A percentile compares a stretch with the other conserved stretches of the same genome.
These are phyloP conservation scores for Oryzias dopingdopingensis DNA, from an alignment of 2,797 vertebrate genomes.

Conservation along the genomic window DNA sequence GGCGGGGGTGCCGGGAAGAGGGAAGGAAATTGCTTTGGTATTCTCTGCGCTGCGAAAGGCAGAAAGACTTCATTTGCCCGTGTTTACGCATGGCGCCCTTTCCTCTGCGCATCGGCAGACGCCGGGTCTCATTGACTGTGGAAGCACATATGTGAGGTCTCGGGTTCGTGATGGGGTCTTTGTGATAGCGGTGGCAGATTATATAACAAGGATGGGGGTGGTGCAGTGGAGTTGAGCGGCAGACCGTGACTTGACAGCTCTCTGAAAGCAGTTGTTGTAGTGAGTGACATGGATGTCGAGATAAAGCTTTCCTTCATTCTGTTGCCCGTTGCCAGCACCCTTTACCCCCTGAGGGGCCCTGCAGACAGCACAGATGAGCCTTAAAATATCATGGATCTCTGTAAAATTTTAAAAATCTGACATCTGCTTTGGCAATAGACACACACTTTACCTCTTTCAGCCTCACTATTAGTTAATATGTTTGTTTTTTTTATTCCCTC, in stretches of 20 bases:
- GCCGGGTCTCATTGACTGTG: constrained; percentile 36
- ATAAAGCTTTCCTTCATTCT: constrained; percentile 67
- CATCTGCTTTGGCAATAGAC: constrained; percentile 36
- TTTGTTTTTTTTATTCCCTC: constrained; percentile 1
- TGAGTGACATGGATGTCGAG: constrained; percentile 66
- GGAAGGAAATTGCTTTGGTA: constrained; percentile 70
- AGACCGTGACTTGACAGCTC: constrained; percentile 61
- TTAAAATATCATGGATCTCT: constrained; percentile 37
- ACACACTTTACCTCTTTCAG: background rate
- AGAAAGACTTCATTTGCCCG: constrained; percentile 42
- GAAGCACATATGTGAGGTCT: constrained; percentile 21
- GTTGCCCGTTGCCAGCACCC: constrained; percentile 18
- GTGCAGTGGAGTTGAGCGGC: constrained; percentile 35
- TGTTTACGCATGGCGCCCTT: constrained; percentile 37
- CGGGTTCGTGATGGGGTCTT: constrained; percentile 45
- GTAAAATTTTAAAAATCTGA: constrained; percentile 33
- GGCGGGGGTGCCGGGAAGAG: constrained; percentile 52
- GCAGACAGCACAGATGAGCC: constrained; percentile 42
- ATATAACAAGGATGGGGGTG: constrained; percentile 38
- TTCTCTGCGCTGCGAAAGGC: constrained; percentile 55
- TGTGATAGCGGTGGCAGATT: constrained; percentile 62
- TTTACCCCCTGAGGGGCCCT: constrained; percentile 34
- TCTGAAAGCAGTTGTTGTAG: constrained; percentile 19
- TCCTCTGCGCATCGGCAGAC: constrained; percentile 15
- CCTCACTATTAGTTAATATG: background rate